phyloP scores from a whole-genome alignment of 2,888 invertebrate species.

The Dasysyrphus tricinctus region DNA sequence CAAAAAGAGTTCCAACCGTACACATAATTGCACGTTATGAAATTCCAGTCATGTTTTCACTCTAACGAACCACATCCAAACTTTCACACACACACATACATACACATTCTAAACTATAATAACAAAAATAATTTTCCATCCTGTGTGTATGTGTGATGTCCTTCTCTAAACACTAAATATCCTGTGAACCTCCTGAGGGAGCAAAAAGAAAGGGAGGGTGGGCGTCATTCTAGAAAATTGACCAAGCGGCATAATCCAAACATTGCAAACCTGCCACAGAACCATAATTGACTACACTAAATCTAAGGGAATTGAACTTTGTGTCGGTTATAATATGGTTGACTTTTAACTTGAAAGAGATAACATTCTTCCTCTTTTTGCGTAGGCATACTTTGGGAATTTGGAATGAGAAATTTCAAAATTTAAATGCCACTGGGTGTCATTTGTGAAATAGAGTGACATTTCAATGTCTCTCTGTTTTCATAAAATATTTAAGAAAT shows the following conservation, averaged over 20 bases:
- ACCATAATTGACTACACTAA: slow-evolving; percentile 40
- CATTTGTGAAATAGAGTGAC: background rate
- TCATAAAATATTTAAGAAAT: too few species aligned
- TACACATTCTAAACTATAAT: slow-evolving; percentile 24
- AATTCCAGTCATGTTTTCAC: slow-evolving; percentile 70
- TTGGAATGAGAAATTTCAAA: background rate
- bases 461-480: background rate
- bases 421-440: slow-evolving; percentile 3
- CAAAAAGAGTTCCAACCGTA: slow-evolving; percentile 32
- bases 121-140: slow-evolving; percentile 17
- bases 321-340: slow-evolving; percentile 10
- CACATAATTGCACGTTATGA: slow-evolving; percentile 69
- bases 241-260: slow-evolving; percentile 58
- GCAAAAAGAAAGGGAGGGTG: slow-evolving; percentile 2
- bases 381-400: background rate
- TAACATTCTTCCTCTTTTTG: background rate
- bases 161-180: background rate
- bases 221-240: slow-evolving; percentile 45
- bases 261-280: slow-evolving; percentile 37
- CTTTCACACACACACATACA: background rate
- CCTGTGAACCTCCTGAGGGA: slow-evolving; percentile 23
- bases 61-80: slow-evolving; percentile 70
- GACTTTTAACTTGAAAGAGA: slow-evolving; percentile 29
- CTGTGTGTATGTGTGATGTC: background rate
- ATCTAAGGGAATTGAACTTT: slow-evolving; percentile 40